phyloP scores from a whole-genome alignment of 30 jellyfish, hydroid and myxozoan species.

The Chrysaora quinquecirrha region DNA sequence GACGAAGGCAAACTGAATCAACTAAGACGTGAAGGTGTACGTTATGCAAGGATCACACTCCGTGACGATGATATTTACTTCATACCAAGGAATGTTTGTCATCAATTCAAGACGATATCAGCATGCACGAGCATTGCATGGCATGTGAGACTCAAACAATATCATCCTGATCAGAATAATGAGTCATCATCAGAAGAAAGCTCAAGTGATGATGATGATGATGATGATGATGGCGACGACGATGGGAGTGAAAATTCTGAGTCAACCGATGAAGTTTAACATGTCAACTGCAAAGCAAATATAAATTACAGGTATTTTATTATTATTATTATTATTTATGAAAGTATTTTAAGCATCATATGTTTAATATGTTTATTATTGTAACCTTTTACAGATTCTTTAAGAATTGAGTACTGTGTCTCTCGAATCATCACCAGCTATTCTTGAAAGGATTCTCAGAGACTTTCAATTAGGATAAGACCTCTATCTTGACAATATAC shows the following conservation, averaged over 20 bases:
- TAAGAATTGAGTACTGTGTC: too few relatives aligned
- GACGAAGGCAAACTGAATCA: conserved; percentile 97
- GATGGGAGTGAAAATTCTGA: conserved; percentile 43
- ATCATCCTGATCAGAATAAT: conserved; percentile 72
- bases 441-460: too few relatives aligned
- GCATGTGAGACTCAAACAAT: conserved; percentile 95
- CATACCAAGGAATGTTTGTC: conserved; percentile 97
- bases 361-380: too few relatives aligned
- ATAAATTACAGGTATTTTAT: too few relatives aligned
- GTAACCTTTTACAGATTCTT: too few relatives aligned
- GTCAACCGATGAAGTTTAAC: conserved; percentile 24
- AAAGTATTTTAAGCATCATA: background rate
- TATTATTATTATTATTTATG: background rate
- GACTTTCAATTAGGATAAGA: too few relatives aligned
- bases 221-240: conserved; percentile 51
- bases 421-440: too few relatives aligned
- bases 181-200: conserved; percentile 36
- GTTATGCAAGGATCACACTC: conserved; percentile 83
- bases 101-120: conserved; percentile 95
- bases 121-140: conserved; percentile 98
- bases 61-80: conserved; percentile 93
- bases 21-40: conserved; percentile 95
- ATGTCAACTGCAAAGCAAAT: too few relatives aligned
- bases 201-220: conserved; percentile 28
- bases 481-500: too few relatives aligned